Evolutionary conservation across 1,140 invertebrate species (phyloP).

Genomic region (Brachionus manjavacas): DNA sequence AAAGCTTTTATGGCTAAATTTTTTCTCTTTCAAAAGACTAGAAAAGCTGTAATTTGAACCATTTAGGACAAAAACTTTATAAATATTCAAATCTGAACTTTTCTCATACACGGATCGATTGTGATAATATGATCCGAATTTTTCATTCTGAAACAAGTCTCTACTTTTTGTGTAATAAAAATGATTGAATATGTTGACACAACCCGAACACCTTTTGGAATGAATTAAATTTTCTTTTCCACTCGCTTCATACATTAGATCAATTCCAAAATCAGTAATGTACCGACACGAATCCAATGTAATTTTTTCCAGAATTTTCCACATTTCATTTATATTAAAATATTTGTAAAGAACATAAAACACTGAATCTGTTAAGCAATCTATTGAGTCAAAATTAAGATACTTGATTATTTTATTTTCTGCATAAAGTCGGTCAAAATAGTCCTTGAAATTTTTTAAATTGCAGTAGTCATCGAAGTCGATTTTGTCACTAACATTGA

Average conservation of each 20-base stretch:
- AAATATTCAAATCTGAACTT: background rate
- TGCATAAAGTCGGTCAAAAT: background rate
- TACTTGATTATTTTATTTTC: constrained; percentile 5
- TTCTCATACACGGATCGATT: background rate
- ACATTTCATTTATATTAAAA: background rate
- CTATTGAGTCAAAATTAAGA: constrained; percentile 1
- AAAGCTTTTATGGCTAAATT: background rate
- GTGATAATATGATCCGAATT: background rate
- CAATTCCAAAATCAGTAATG: constrained; percentile 27
- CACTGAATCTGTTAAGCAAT: background rate
- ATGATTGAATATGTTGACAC: background rate
- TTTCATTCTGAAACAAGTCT: background rate
- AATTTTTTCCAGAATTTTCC: background rate
- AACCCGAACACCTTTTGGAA: background rate
- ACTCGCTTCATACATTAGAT: background rate
- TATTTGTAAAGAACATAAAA: constrained; percentile 18
- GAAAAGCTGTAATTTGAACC: background rate
- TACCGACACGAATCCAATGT: background rate
- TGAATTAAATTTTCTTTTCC: background rate
- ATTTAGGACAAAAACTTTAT: background rate
- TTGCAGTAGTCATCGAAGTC: constrained; percentile 1
- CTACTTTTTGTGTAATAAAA: background rate
- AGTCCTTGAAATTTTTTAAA: constrained; percentile 11
- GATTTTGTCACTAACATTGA: background rate
- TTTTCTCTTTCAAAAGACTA: background rate